A percentile compares a stretch with the other conserved stretches of the same genome.
Conservation (phyloP, 2,797 vertebrate species). For the Adelosebastes latens region DNA sequence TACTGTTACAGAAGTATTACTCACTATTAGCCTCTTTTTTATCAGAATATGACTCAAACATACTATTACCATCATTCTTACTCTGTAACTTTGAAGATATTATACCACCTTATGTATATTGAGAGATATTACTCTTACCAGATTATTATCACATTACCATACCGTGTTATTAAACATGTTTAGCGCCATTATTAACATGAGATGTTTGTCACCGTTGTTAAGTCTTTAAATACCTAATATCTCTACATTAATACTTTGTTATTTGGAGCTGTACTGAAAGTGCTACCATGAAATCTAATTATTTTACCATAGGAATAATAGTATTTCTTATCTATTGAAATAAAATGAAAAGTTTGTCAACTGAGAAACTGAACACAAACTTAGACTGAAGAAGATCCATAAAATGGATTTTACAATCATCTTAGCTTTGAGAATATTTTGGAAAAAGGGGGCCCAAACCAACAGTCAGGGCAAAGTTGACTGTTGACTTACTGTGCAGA, state of each 20-base stretch:
- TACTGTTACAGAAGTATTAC: neutral
- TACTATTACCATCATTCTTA: neutral
- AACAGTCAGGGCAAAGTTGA: neutral
- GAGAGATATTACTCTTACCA: neutral
- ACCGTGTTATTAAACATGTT: neutral
- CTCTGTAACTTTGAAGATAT: neutral
- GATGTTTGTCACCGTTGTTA: neutral
- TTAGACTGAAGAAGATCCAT: neutral
- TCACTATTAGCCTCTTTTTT: neutral
- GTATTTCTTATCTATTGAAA: neutral
- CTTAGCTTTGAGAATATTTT: neutral
- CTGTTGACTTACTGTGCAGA: neutral
- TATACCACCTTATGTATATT: neutral
- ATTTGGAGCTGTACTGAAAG: neutral
- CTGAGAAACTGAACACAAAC: neutral
- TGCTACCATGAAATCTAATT: no score
- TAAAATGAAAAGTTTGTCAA: neutral
- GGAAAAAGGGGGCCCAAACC: neutral
- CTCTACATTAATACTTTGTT: neutral
- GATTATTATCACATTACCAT: neutral
- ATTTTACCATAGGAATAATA: neutral
- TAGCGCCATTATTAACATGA: neutral
- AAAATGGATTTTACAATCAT: neutral
- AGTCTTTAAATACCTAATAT: neutral
- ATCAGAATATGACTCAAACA: neutral